A percentile compares a stretch with the other conserved stretches of the same genome.
These are phyloP conservation scores for Lates calcarifer DNA, from an alignment of 2,113 vertebrate species.

Conservation along the genomic window DNA sequence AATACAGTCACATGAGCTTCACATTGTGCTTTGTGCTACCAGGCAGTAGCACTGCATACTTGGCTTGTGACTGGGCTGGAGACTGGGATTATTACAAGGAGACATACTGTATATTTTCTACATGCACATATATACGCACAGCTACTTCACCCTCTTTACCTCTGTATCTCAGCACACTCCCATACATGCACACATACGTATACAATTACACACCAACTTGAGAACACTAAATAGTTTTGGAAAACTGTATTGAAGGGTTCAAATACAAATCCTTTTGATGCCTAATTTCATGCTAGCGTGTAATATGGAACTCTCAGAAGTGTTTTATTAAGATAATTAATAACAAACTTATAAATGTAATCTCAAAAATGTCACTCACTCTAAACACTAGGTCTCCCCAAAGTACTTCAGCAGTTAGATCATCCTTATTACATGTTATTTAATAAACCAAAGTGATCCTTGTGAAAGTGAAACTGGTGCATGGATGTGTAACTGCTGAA, in stretches of 20 bases:
- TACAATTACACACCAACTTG: background rate
- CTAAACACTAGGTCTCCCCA: background rate
- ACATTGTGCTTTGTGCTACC: constrained; percentile 76
- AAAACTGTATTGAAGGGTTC: background rate
- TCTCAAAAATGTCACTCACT: background rate
- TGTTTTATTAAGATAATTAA: background rate
- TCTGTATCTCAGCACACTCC: background rate
- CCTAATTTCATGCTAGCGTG: too few relatives aligned
- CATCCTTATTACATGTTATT: background rate
- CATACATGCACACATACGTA: background rate
- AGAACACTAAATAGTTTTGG: background rate
- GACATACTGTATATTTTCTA: constrained; percentile 22
- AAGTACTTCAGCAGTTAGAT: background rate
- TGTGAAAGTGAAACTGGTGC: constrained; percentile 14
- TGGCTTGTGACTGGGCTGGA: constrained; percentile 74
- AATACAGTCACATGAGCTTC: constrained; percentile 83
- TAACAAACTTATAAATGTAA: background rate
- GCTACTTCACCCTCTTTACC: background rate
- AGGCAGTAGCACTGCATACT: constrained; percentile 67
- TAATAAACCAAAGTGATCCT: background rate
- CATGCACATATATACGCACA: background rate
- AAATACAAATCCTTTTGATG: background rate
- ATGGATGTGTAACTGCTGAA: too few relatives aligned
- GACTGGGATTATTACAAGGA: constrained; percentile 55
- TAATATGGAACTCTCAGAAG: too few relatives aligned